A percentile compares a stretch with the other conserved stretches of the same genome.
Evolutionary conservation across 2,113 vertebrate genomes (phyloP).

Genomic region (Chionis minor): DNA sequence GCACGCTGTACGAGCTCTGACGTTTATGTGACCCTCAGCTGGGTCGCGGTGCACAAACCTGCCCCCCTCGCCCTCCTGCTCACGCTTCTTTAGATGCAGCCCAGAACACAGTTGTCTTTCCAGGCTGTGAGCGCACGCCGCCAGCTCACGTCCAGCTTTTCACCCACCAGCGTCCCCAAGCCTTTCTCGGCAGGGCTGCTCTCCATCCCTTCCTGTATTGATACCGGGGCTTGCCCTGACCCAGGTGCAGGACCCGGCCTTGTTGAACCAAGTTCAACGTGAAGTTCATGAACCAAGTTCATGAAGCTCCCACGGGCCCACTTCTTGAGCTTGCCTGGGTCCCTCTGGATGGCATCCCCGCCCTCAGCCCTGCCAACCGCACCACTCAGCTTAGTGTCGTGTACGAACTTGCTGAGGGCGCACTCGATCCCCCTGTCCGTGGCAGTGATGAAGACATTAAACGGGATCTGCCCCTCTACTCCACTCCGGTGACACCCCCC

Average conservation of each 20-base stretch:
- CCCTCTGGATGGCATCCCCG: neutral
- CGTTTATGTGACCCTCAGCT: neutral
- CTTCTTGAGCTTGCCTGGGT: neutral
- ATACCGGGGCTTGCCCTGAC: neutral
- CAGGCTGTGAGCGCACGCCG: neutral
- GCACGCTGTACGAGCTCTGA: neutral
- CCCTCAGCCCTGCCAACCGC: neutral
- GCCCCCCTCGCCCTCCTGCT: neutral
- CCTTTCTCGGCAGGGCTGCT: neutral
- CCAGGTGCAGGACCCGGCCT: neutral
- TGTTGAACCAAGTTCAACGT: neutral
- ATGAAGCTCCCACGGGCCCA: neutral
- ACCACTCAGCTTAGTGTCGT: neutral
- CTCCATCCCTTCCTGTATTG: neutral
- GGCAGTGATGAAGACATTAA: neutral
- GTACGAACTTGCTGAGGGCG: neutral
- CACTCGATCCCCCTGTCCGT: too few species aligned
- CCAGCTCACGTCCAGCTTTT: neutral
- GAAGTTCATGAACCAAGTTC: neutral
- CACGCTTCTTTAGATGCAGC: neutral
- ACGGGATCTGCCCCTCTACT: neutral
- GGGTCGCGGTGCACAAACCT: neutral
- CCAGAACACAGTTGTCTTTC: neutral
- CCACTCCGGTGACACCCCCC: neutral
- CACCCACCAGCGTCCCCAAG: neutral